Evolutionary conservation across 92 coral and sea anemone genomes (phyloP).

Genomic region (Umimayanthus chanpuru): DNA sequence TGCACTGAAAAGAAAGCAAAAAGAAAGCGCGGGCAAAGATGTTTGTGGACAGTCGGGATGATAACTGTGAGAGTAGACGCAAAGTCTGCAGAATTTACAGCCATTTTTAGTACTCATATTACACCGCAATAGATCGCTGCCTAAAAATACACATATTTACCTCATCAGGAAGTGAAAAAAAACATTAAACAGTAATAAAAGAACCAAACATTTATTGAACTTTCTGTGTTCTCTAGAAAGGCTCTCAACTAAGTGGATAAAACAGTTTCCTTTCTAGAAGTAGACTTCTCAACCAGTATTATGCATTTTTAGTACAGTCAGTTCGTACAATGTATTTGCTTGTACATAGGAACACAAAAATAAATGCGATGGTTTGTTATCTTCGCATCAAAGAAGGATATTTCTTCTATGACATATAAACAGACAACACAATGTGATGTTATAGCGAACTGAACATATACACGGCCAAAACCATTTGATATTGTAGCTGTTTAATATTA

Average conservation of each 20-base stretch:
- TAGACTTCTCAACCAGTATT: not conserved
- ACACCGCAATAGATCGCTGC: not conserved
- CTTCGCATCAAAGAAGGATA: not conserved
- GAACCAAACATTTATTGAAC: slow-evolving; percentile 1
- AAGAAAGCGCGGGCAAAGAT: not conserved
- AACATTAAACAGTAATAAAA: not conserved
- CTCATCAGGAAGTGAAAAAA: slow-evolving; percentile 29
- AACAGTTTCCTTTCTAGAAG: not conserved
- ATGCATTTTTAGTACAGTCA: too few relatives aligned
- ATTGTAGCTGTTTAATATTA: not conserved
- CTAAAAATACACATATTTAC: slow-evolving; percentile 11
- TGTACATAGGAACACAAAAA: not conserved
- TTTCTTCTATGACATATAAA: not conserved
- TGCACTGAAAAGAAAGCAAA: not conserved
- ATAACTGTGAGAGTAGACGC: slow-evolving; percentile 29
- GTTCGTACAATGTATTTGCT: not conserved
- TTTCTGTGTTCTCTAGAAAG: not conserved
- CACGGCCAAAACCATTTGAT: not conserved
- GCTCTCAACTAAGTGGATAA: not conserved
- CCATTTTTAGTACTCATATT: slow-evolving; percentile 19
- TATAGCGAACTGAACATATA: not conserved
- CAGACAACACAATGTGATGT: slow-evolving; percentile 6
- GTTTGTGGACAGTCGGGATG: not conserved
- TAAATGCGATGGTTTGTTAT: slow-evolving; percentile 3
- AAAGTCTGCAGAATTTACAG: slow-evolving; percentile 9